Base-by-base conservation (phyloP, 2,888 invertebrate species). In the Coelinius sp. region DNA sequence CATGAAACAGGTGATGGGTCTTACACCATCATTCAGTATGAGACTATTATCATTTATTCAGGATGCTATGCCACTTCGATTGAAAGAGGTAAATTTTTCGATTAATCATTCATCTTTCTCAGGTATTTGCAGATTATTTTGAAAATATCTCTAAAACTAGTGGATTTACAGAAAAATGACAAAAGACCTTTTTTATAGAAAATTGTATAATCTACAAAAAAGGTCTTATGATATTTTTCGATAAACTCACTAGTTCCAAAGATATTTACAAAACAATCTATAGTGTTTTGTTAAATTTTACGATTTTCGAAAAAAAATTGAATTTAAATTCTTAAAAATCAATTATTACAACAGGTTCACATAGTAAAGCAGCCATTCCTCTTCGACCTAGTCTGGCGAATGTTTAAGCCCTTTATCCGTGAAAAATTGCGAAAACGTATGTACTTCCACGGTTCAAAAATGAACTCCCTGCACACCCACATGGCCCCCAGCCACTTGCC, bases 351-450 rank as follows among this genome's bases (percentile, higher is more conserved):
- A 6, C 65, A 86, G 86, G 93, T 95, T 8, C 95, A 96, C 88
- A 93, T 95, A 84, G 94, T 96, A 1, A 95, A 95, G 83, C 93
- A 96, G 83, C 95, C 96, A 0, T 93, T 93, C 89, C 89, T 95
- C 75, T 96, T 96, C 89, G 95, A 93, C 84, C 90, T 94, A 88
- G 95, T 95, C 1, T 96, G 95, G 95, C 89, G 90, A 62, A 91
- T 95, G 85, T 95, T 95, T 90, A 95, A 95, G 88, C 95, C 95
- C 7, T 93, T 95, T 83, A 92, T 95, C 79, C 90, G 90, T 78
- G 93, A 94, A 80, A 96, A 96, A 86, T 90, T 96, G 14, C 93
- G 92, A 87, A 92, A 89, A 77, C 88, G 95, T 92, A 93, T 95
- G 89, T 93, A 91, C 89, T 95, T 95, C 92, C 95, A 96, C 86